Evolutionary conservation across 2,888 invertebrate species (phyloP), one percentile per base, ranked within the genome.

Genomic region (Drosophila hawaiiensis): DNA sequence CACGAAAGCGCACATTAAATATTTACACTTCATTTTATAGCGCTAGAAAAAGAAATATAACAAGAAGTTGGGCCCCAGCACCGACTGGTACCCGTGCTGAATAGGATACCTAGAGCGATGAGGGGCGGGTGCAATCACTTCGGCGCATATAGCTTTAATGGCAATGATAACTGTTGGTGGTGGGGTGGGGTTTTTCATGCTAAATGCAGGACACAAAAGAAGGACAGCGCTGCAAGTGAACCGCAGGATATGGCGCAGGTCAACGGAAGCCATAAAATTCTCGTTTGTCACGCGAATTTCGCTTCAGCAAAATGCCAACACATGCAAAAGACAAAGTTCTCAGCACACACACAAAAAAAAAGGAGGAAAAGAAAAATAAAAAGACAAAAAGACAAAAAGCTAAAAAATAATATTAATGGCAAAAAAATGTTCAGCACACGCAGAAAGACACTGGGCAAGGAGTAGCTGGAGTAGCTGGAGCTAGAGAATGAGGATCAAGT

Each of bases 251-350:
- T 91, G 91, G 89, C 88, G 74, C 93, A 92, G 92, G 93, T 93
- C 92, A 92, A 92, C 92, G 93, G 92, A 92, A 93, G 91, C 93
- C 90, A 93, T 92, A 93, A 93, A 92, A 93, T 92, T 83, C 93
- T 93, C 92, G 92, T 92, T 93, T 92, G 92, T 92, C 92, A 92
- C 92, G 92, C 92, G 93, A 93, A 91, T 91, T 92, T 82, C 80
- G 75, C 67, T 66, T 68, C 73, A 80, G 78, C 81, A 85, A 83
- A 89, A 84, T 89, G 87, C 87, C 87, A 87, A 78, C 91, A 89
- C 91, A 88, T 91, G 91, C 91, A 88, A 88, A 88, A 91, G 86
- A 88, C 89, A 91, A 88, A 88, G 85, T 91, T 91, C 83, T 80
- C 59, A 39, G 55, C 50, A 29, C 50, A 62, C 39, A 62, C 39